Base-by-base conservation (phyloP, 1,140 invertebrate species). In the Aleiodes sp. region DNA sequence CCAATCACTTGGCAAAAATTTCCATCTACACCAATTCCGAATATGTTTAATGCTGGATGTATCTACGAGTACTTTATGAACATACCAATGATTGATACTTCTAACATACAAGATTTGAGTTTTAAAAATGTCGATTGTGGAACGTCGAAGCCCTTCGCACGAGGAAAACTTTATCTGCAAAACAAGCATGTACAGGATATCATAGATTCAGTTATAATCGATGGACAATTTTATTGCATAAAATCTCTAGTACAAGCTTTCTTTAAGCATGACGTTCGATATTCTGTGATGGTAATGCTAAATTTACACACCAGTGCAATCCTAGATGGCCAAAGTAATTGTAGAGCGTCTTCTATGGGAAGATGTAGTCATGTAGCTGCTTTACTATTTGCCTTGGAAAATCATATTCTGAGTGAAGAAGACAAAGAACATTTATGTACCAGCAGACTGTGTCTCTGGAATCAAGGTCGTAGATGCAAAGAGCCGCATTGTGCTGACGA, bases 21-120 rank as follows among this genome's bases (percentile, higher is more conserved):
- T 41, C 62, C 62, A 19, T 41, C 62, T 8, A 21, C 10, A 12
- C 14, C 14, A 24, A 10, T 43, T 24, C 62, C 37, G 2, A 7
- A 64, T 24, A 3, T 26, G 8, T 64, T 64, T 64, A 26, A 43
- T 43, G 3, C 7, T 39, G 62, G 26, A 10, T 64, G 29, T 7
- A 37, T 64, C 12, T 64, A 64, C 41, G 4, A 64, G 2, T 64
- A 64, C 28, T 64, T 64, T 4, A 26, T 64, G n/a, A 24, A 24
- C 7, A 1, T 12, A 16, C 9, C 4, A 24, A 64, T 43, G 39
- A 64, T 14, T 12, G 19, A 37, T 2, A n/a, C 12, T 10, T 24
- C 12, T 16, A 33, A 24, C 8, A 41, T 41, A 37, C 19, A 9
- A 64, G 62, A n/a, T n/a, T n/a, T n/a, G n/a, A n/a, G n/a, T n/a